phyloP scores from a whole-genome alignment of 1,140 invertebrate species.

The Globodera ellingtonae region DNA sequence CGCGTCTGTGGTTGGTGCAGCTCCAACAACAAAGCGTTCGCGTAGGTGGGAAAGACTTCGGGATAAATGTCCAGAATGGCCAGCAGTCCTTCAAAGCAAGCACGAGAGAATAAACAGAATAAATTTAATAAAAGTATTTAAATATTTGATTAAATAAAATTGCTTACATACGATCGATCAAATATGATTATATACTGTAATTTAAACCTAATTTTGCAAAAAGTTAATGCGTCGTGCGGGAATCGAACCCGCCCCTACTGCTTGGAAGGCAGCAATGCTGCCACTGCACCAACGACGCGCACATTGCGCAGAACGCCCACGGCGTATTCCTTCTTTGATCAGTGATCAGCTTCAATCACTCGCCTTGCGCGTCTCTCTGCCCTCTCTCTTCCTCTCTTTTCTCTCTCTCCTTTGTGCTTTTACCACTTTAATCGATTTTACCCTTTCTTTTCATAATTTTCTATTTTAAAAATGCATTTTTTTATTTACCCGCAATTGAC shows the following conservation, averaged over 20 bases:
- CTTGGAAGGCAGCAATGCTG: constrained; percentile 14
- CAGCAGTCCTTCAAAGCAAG: neutral
- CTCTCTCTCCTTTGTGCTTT: no score
- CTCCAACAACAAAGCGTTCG: constrained; percentile 15
- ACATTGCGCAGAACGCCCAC: neutral
- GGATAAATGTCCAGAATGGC: neutral
- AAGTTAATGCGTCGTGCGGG: constrained; percentile 8
- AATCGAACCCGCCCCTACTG: constrained; percentile 12
- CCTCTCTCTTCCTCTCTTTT: no score
- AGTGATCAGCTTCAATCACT: no score
- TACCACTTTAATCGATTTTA: no score
- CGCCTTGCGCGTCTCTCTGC: no score
- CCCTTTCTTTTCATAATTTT: no score
- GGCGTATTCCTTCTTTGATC: no score
- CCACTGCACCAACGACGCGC: constrained; percentile 11
- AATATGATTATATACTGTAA: neutral
- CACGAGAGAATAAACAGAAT: neutral
- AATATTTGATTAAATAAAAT: neutral
- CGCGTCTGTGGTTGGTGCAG: constrained; percentile 3
- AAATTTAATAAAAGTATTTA: no score
- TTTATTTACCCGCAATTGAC: constrained; percentile 9
- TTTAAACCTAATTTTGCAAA: neutral
- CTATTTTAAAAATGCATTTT: no score
- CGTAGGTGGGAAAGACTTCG: constrained; percentile 9
- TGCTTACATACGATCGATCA: neutral